These are phyloP conservation scores for Caenorhabditis brenneri DNA, from an alignment of 1,140 invertebrate genomes.

Conservation along the genomic window DNA sequence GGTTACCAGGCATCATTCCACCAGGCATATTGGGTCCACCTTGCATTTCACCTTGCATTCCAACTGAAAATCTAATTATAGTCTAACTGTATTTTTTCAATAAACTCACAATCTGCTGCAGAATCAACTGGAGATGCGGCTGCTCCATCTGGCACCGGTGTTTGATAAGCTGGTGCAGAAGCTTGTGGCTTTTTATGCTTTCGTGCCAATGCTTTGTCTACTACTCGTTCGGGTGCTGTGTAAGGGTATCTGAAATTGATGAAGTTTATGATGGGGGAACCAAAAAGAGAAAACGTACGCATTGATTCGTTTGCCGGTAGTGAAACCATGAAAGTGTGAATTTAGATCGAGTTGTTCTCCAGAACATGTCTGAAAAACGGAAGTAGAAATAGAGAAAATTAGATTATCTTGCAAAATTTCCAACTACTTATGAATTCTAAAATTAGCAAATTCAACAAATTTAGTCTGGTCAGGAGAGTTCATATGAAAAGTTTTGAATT, in stretches of 20 bases:
- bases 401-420: too few relatives aligned
- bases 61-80: not conserved
- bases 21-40: not conserved
- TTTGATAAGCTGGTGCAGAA: not conserved
- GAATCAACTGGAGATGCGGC: not conserved
- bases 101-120: conserved; percentile 38
- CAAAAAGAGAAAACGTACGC: not conserved
- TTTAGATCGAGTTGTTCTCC: conserved; percentile 12
- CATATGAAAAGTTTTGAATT: too few relatives aligned
- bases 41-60: conserved; percentile 33
- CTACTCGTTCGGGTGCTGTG: conserved; percentile 47
- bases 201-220: not conserved
- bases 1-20: conserved; percentile 4
- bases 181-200: conserved; percentile 15
- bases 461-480: too few relatives aligned
- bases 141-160: not conserved
- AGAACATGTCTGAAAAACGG: not conserved
- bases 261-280: not conserved
- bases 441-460: too few relatives aligned
- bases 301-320: not conserved
- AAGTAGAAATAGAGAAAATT: too few relatives aligned
- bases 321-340: not conserved
- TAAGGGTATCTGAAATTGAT: conserved; percentile 36
- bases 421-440: too few relatives aligned
- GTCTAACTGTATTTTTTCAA: not conserved